Conservation (phyloP, 2,888 invertebrate species). For the Synergus japonicus region DNA sequence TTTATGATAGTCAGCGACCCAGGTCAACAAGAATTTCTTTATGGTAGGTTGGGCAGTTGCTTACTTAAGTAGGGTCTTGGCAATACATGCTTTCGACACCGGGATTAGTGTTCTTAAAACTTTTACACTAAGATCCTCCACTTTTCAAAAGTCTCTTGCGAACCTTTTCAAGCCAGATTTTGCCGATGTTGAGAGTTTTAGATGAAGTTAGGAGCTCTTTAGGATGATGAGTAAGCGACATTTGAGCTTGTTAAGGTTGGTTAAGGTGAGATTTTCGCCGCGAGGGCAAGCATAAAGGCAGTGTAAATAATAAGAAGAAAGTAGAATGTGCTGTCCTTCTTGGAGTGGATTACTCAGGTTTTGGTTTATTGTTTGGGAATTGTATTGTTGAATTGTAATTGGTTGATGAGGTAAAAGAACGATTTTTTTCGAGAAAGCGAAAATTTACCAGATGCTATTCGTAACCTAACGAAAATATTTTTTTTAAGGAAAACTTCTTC, state of each 20-base stretch:
- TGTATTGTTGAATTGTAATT: background rate
- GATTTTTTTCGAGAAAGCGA: background rate
- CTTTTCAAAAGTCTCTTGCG: conserved; percentile 23
- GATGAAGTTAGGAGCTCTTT: background rate
- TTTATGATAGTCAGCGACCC: conserved; percentile 57
- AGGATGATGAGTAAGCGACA: conserved; percentile 21
- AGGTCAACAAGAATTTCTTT: conserved; percentile 48
- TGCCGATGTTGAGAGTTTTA: background rate
- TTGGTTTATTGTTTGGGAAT: background rate
- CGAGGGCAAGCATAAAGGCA: background rate
- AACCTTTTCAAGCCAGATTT: background rate
- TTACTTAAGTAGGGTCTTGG: background rate
- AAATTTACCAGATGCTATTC: background rate
- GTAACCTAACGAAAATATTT: background rate
- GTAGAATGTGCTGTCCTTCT: background rate
- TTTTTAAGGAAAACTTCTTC: background rate
- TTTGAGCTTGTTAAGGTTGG: background rate
- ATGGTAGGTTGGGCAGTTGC: conserved; percentile 13
- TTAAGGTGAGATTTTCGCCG: background rate
- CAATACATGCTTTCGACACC: conserved; percentile 6
- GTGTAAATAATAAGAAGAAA: background rate
- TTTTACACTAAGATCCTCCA: conserved; percentile 23
- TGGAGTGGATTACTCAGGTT: background rate
- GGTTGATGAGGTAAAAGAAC: background rate
- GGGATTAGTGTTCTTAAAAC: conserved; percentile 37